These are phyloP conservation scores for Gymnothorax reevesii DNA, from an alignment of 2,797 vertebrate genomes.

Conservation along the genomic window DNA sequence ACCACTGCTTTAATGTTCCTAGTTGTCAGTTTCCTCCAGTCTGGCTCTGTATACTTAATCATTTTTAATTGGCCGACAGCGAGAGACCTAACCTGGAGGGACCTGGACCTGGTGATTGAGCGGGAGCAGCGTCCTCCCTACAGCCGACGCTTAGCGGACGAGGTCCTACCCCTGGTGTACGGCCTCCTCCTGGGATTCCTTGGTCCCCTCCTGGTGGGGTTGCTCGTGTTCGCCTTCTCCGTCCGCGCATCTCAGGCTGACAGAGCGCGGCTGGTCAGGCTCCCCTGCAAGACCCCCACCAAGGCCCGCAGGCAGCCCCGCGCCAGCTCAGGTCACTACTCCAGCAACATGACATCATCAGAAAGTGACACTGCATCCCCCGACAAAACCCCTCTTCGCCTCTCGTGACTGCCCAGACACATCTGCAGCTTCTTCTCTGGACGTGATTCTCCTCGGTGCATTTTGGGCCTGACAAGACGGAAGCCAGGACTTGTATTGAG, in stretches of 20 bases:
- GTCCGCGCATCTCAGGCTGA: constrained; percentile 35
- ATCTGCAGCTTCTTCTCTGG: neutral
- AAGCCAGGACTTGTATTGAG: neutral
- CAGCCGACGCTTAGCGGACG: constrained; percentile 59
- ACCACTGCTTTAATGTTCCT: neutral
- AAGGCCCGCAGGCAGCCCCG: neutral
- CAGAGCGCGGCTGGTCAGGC: neutral
- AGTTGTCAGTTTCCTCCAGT: neutral
- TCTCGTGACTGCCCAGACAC: neutral
- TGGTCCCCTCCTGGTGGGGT: constrained; percentile 50
- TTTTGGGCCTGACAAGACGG: neutral
- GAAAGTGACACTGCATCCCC: neutral
- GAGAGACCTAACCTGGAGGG: constrained; percentile 54
- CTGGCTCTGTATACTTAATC: neutral
- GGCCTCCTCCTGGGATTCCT: constrained; percentile 74
- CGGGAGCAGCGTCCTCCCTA: constrained; percentile 58
- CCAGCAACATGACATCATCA: neutral
- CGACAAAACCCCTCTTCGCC: neutral
- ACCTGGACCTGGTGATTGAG: constrained; percentile 72
- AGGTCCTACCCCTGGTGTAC: constrained; percentile 64
- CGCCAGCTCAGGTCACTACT: neutral
- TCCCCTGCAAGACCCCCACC: neutral
- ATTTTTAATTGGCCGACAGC: constrained; percentile 43
- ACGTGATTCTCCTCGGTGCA: neutral
- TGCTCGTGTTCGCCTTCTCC: constrained; percentile 45